A percentile compares a stretch with the other conserved stretches of the same genome.
phyloP scores from a whole-genome alignment of 2,797 vertebrate species.

The Enteromius fasciolatus region DNA sequence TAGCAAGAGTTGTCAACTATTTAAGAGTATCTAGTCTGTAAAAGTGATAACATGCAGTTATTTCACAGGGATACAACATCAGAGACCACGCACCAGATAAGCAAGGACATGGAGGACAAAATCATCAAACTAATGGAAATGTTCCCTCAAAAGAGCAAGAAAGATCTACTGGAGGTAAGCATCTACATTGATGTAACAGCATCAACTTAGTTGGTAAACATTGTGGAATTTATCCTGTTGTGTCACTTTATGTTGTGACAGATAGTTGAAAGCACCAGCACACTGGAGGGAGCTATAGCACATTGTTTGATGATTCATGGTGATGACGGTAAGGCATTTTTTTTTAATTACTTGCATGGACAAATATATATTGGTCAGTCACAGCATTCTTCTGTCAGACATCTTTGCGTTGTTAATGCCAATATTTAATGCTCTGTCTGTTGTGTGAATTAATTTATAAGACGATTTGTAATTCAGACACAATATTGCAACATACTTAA shows the following conservation, averaged over 20 bases:
- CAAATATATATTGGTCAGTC: neutral
- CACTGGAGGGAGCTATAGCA: conserved; percentile 87
- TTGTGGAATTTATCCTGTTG: neutral
- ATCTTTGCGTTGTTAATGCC: neutral
- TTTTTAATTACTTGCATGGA: neutral
- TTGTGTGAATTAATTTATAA: neutral
- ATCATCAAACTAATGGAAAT: conserved; percentile 78
- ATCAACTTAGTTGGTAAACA: neutral
- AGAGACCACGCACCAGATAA: conserved; percentile 63
- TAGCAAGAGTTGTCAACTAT: neutral
- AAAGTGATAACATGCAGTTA: neutral
- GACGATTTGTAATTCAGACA: neutral
- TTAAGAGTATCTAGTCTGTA: neutral
- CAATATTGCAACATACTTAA: neutral
- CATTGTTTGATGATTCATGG: conserved; percentile 75
- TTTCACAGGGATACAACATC: conserved; percentile 54
- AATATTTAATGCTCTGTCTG: neutral
- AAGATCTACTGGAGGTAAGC: conserved; percentile 79
- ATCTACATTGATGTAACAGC: neutral
- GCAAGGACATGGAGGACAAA: conserved; percentile 73
- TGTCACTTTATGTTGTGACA: conserved; percentile 64
- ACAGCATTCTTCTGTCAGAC: neutral
- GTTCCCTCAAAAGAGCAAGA: conserved; percentile 82
- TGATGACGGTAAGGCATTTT: conserved; percentile 74
- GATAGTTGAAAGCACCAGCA: conserved; percentile 80